Percentiles rank a stretch among this genome's conserved stretches.
These are phyloP conservation scores for Psylliodes chrysocephalus DNA, from an alignment of 2,888 invertebrate species.

Conservation along the genomic window DNA sequence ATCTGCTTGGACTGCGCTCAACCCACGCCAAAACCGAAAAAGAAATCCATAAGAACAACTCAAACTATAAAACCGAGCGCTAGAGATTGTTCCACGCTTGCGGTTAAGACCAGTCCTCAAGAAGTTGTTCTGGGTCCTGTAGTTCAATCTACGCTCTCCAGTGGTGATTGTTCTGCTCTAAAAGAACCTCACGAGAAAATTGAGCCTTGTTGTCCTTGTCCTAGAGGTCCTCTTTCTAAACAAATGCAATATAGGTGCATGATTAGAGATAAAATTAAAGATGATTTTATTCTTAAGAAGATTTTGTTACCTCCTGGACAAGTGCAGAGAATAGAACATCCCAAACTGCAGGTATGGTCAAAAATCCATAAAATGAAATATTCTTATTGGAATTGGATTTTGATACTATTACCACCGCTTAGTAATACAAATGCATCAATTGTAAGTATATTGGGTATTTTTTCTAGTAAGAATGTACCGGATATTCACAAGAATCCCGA, in stretches of 20 bases:
- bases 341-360: slow-evolving; percentile 21
- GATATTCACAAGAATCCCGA: slow-evolving; percentile 39
- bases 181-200: not conserved
- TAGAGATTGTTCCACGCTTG: slow-evolving; percentile 16
- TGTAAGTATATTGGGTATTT: no score
- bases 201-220: not conserved
- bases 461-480: slow-evolving; percentile 48
- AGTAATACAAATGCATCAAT: no score
- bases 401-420: no score
- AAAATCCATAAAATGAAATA: no score
- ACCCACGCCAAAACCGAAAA: slow-evolving; percentile 11
- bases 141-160: not conserved
- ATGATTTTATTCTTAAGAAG: slow-evolving; percentile 26
- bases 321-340: slow-evolving; percentile 9
- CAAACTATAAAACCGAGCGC: slow-evolving; percentile 17
- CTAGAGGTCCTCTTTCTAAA: not conserved
- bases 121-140: slow-evolving; percentile 34
- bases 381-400: no score
- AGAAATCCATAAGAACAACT: slow-evolving; percentile 29
- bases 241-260: not conserved
- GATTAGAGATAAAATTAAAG: slow-evolving; percentile 21
- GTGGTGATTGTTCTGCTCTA: not conserved
- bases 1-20: slow-evolving; percentile 38
- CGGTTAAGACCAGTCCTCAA: not conserved
- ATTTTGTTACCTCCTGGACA: slow-evolving; percentile 23